These are phyloP conservation scores for Cyphomyrus plagiostoma DNA, from an alignment of 2,113 vertebrate genomes.

Conservation along the genomic window DNA sequence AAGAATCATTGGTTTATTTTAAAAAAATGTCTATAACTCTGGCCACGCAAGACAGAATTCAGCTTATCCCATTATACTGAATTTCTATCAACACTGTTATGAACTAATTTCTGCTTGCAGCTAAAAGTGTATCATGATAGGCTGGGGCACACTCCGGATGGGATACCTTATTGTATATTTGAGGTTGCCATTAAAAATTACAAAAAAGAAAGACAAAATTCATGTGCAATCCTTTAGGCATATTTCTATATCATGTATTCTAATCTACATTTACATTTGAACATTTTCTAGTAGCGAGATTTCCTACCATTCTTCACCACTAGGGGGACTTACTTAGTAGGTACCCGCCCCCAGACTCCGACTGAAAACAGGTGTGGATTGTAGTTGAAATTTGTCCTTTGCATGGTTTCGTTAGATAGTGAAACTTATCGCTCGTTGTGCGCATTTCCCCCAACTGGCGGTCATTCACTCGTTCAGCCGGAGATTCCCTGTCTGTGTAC, in stretches of 20 bases:
- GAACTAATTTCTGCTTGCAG: not conserved
- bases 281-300: not conserved
- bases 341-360: not conserved
- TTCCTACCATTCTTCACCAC: not conserved
- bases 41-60: not conserved
- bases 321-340: not conserved
- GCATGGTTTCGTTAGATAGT: not conserved
- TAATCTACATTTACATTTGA: not conserved
- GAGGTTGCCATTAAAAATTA: not conserved
- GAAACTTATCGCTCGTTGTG: not conserved
- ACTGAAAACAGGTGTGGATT: not conserved
- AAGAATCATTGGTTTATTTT: not conserved
- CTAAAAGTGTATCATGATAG: not conserved
- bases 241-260: not conserved
- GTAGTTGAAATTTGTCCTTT: not conserved
- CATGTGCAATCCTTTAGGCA: not conserved
- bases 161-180: not conserved
- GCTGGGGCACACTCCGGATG: not conserved
- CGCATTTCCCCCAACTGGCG: not conserved
- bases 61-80: not conserved
- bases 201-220: not conserved
- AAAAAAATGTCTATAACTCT: not conserved
- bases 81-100: not conserved
- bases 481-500: not conserved
- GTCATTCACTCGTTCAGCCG: not conserved